Base-by-base conservation (phyloP, 2,888 invertebrate species). In the Eupithecia dodoneata region DNA sequence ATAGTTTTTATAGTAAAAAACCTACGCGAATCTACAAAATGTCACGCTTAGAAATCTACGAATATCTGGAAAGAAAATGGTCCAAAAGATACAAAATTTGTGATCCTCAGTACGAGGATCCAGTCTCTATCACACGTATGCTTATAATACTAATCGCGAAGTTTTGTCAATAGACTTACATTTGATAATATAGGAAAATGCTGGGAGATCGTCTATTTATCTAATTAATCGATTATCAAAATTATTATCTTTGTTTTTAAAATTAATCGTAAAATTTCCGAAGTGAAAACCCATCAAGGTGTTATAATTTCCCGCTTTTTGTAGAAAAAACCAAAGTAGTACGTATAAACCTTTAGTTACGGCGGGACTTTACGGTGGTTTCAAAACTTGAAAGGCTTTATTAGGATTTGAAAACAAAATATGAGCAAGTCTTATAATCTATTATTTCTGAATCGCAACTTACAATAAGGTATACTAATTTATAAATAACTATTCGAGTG, bases 101-200 rank as follows among this genome's bases (percentile, higher is more conserved):
- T 52, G 30, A 78, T 52, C 76, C 72, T 69, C 63, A 79, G 76
- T 75, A 65, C 49, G 79, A 59, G 78, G 85, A 87, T 87, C 85
- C 86, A 89, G 86, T 83, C 83, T 89, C 89, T 93, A 92, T 92
- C 92, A 92, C 92, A 91, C 89, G 88, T 87, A 88, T 85, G 90
- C 91, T 92, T 91, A 87, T 90, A 86, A 86, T 86, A 87, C 85
- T 87, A 88, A 85, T 78, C 41, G 67, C 82, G 79, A 85, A 88
- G 84, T 89, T 83, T 83, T 79, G 76, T 77, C 77, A 83, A 84
- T 81, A 84, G 82, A 87, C 84, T 85, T 82, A 74, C 80, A 74
- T 77, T 78, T 78, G 75, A 78, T 78, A 78, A 41, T 81, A 73
- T 73, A 83, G 79, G 83, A 84, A 88, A 87, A 88, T 87, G 84